Evolutionary conservation across 2,888 invertebrate species (phyloP), one percentile per base, ranked within the genome.

Genomic region (Gortyna flavago): DNA sequence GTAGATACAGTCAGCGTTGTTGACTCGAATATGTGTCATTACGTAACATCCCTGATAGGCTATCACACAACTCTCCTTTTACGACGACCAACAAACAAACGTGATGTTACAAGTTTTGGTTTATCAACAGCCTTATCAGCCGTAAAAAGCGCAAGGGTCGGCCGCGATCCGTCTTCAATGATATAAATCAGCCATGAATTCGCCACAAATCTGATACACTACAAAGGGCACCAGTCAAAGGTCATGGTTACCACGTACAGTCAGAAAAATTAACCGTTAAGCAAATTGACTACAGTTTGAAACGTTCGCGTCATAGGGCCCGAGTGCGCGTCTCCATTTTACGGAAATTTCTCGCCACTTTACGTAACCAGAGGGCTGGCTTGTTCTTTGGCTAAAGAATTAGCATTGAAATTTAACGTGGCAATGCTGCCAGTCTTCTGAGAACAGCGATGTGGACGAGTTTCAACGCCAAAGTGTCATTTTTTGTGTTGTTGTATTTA

Each of bases 171-270:
- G 76, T 88, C 82, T 87, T 84, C 54, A 11, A 62, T 68, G 89
- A 85, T 88, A 69, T 80, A 78, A 81, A 81, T 80, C 88, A 65
- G 77, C 87, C 78, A 74, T 82, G 81, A 80, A 84, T 86, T 83
- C 70, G 71, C 73, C 72, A 84, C 81, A 76, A 89, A 87, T 80
- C 82, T 78, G 79, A 83, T 87, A 85, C 69, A 75, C 54, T 57
- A 74, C 32, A 73, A 81, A 85, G 81, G 77, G 79, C 70, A 44
- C n/a, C 62, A 62, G 68, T 77, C 54, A 88, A 89, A 88, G 86
- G 88, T 89, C 86, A 89, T 67, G 68, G 78, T 77, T 32, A 73
- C 54, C 57, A 77, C 72, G 59, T 74, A 75, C 13, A 41, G n/a
- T 57, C 57, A 11, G n/a, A 4, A 6, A 11, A 11, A 61, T n/a